phyloP scores from a whole-genome alignment of 2,888 invertebrate species.

The Scotopteryx bipunctaria region DNA sequence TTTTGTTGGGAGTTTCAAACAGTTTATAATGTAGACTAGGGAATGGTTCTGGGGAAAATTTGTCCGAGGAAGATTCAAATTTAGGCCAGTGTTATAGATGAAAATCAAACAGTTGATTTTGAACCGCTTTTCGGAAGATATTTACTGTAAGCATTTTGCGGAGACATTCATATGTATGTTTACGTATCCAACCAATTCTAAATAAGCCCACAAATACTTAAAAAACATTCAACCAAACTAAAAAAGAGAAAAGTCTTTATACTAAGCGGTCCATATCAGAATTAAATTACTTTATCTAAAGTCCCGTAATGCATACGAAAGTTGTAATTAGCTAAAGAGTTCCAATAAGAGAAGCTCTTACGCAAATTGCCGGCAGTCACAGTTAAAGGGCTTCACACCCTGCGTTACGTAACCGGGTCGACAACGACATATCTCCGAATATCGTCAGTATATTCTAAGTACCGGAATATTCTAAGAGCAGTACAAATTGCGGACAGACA shows the following conservation, averaged over 20 bases:
- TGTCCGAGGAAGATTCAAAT: conserved; percentile 20
- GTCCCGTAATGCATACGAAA: conserved; percentile 29
- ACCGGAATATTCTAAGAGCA: too few species aligned
- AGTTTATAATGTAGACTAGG: conserved; percentile 37
- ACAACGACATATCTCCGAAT: not conserved
- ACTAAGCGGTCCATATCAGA: conserved; percentile 18
- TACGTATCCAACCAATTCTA: not conserved
- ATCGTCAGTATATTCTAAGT: too few species aligned
- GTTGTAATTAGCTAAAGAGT: conserved; percentile 39
- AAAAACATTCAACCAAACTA: not conserved
- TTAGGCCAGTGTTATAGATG: conserved; percentile 10
- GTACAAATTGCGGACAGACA: too few species aligned
- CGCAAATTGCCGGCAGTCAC: conserved; percentile 44
- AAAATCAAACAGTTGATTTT: not conserved
- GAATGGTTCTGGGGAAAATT: conserved; percentile 14
- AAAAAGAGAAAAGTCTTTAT: conserved; percentile 11
- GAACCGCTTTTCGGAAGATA: too few species aligned
- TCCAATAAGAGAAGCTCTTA: conserved; percentile 45
- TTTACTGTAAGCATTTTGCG: too few species aligned
- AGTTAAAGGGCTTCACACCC: not conserved
- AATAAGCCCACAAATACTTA: not conserved
- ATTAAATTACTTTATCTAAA: conserved; percentile 25
- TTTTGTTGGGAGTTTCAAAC: conserved; percentile 54
- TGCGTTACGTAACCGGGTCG: conserved; percentile 8
- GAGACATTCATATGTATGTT: not conserved